phyloP scores from a whole-genome alignment of 2,888 invertebrate genomes.

The Blomia tropicalis region DNA sequence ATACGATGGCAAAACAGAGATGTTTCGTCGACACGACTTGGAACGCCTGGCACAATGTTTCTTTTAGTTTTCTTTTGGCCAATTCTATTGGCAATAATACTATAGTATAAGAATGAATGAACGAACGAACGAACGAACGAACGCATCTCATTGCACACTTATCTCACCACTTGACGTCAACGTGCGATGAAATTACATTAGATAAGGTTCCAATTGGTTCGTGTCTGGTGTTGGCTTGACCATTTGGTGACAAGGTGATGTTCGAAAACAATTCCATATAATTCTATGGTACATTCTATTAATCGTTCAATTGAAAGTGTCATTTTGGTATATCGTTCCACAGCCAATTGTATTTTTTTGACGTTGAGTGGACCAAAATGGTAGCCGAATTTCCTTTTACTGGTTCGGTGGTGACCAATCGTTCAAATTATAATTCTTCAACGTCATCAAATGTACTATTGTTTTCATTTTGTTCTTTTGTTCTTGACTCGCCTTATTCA shows the following conservation, averaged over 20 bases:
- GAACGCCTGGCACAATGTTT: too few relatives aligned
- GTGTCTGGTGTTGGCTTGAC: too few relatives aligned
- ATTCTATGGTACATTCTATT: too few relatives aligned
- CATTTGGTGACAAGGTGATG: not conserved
- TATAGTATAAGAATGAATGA: too few relatives aligned
- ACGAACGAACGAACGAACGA: too few relatives aligned
- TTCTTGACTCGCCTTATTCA: constrained; percentile 9
- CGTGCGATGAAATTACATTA: constrained; percentile 4
- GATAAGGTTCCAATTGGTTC: constrained; percentile 12
- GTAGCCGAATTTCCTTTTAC: not conserved
- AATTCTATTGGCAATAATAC: too few relatives aligned
- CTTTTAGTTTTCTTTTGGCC: too few relatives aligned
- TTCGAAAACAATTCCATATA: too few relatives aligned
- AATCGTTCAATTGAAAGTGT: constrained; percentile 7
- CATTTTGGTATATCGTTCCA: not conserved
- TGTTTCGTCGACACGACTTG: too few relatives aligned
- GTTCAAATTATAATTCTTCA: constrained; percentile 6
- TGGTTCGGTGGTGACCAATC: not conserved
- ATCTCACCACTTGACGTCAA: not conserved
- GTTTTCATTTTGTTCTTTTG: not conserved
- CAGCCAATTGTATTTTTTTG: not conserved
- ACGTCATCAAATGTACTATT: not conserved
- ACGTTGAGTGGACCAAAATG: not conserved
- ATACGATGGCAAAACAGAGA: not conserved
- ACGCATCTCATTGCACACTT: too few relatives aligned